Percentiles rank a stretch among this genome's conserved stretches.
phyloP scores from a whole-genome alignment of 2,797 vertebrate species.

The Helarctos malayanus region DNA sequence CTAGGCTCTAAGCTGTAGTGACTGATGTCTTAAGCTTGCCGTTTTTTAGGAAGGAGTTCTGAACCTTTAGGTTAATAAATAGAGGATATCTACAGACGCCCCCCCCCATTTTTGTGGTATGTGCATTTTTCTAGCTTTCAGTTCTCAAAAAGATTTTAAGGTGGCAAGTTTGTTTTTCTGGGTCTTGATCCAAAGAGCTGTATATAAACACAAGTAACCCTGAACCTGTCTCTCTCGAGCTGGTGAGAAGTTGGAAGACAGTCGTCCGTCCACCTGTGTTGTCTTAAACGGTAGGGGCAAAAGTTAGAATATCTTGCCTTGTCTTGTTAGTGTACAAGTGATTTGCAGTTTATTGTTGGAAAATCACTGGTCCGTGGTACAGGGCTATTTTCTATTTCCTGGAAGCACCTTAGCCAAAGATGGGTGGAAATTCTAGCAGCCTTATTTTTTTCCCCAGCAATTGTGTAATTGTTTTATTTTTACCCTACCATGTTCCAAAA shows the following conservation, averaged over 20 bases:
- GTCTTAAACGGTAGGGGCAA: not conserved
- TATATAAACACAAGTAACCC: not conserved
- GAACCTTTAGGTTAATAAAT: conserved; percentile 44
- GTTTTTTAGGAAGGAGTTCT: conserved; percentile 31
- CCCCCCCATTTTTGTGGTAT: not conserved
- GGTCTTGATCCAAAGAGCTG: not conserved
- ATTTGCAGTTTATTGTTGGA: conserved; percentile 3
- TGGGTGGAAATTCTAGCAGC: not conserved
- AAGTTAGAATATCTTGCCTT: conserved; percentile 31
- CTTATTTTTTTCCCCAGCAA: not conserved
- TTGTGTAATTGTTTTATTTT: conserved; percentile 40
- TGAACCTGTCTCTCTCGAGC: not conserved
- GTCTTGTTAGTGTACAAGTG: not conserved
- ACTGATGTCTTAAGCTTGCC: not conserved
- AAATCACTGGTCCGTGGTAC: not conserved
- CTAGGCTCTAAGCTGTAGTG: not conserved
- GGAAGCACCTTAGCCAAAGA: not conserved
- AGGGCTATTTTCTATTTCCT: conserved; percentile 35
- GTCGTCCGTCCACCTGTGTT: not conserved
- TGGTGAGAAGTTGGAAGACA: conserved; percentile 32
- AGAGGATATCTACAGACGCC: not conserved
- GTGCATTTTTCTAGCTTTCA: not conserved
- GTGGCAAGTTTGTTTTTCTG: conserved; percentile 16
- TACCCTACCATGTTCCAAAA: not conserved
- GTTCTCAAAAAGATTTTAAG: conserved; percentile 33